Evolutionary conservation across 2,888 invertebrate genomes (phyloP).

Genomic region (Eurois occulta): DNA sequence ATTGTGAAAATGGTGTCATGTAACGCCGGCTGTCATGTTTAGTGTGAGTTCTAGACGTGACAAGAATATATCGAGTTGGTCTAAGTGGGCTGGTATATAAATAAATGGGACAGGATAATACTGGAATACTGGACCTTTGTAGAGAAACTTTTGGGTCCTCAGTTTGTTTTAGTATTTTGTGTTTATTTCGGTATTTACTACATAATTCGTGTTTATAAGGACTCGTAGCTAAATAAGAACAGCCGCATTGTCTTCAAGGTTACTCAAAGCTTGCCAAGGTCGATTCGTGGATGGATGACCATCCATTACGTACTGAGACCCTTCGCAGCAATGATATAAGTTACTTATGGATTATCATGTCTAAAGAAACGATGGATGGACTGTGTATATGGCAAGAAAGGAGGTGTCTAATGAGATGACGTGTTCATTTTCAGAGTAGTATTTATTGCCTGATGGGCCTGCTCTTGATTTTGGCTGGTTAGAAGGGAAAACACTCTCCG

Average conservation of each 20-base stretch:
- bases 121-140: background rate
- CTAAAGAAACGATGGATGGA: too few relatives aligned
- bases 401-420: too few relatives aligned
- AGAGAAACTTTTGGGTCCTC: conserved; percentile 11
- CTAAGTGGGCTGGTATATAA: background rate
- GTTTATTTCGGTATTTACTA: background rate
- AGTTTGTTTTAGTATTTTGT: background rate
- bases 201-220: background rate
- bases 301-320: background rate
- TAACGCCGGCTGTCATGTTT: conserved; percentile 22
- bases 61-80: conserved; percentile 34
- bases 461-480: background rate
- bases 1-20: conserved; percentile 32
- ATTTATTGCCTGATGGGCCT: background rate
- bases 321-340: background rate
- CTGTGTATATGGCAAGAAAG: too few relatives aligned
- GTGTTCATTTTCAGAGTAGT: background rate
- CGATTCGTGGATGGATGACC: background rate
- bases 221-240: background rate
- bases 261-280: background rate
- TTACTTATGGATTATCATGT: background rate
- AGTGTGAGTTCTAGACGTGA: conserved; percentile 28
- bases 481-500: too few relatives aligned
- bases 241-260: background rate
- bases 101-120: background rate